phyloP scores from a whole-genome alignment of 2,888 invertebrate species.

The Harmothoe impar region DNA sequence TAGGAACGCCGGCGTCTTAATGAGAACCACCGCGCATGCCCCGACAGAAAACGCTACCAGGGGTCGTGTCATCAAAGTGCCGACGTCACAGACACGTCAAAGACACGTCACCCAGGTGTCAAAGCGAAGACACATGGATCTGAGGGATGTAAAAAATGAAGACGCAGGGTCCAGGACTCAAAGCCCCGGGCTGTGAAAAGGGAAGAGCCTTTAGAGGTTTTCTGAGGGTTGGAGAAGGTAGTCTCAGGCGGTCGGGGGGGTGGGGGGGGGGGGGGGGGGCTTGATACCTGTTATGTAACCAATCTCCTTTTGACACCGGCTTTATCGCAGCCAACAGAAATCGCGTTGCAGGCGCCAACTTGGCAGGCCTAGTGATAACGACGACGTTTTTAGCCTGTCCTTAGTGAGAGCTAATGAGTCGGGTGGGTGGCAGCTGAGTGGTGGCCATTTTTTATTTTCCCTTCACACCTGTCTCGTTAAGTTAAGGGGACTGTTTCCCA shows the following conservation, averaged over 20 bases:
- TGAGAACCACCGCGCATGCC: constrained; percentile 6
- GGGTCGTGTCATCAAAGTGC: constrained; percentile 7
- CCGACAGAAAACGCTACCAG: not conserved
- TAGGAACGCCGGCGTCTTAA: not conserved
- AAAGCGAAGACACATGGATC: constrained; percentile 47
- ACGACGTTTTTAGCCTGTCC: constrained; percentile 27
- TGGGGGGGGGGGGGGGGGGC: not conserved
- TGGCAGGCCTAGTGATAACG: constrained; percentile 48
- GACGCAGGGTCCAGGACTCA: not conserved
- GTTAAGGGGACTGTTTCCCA: not conserved
- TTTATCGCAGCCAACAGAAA: constrained; percentile 36
- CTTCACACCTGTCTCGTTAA: constrained; percentile 15
- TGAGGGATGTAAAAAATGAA: not conserved
- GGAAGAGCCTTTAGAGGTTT: not conserved
- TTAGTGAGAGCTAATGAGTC: constrained; percentile 34
- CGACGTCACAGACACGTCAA: not conserved
- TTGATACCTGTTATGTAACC: constrained; percentile 46
- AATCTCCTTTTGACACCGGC: constrained; percentile 23
- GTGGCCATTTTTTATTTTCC: not conserved
- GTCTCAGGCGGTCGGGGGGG: not conserved
- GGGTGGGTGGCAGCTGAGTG: not conserved
- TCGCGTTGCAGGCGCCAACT: constrained; percentile 34
- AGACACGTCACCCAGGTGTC: constrained; percentile 29
- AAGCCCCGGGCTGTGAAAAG: constrained; percentile 5
- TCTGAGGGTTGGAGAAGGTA: not conserved